Evolutionary conservation across 2,113 vertebrate species (phyloP).

Genomic region (Edolisoma coerulescens): DNA sequence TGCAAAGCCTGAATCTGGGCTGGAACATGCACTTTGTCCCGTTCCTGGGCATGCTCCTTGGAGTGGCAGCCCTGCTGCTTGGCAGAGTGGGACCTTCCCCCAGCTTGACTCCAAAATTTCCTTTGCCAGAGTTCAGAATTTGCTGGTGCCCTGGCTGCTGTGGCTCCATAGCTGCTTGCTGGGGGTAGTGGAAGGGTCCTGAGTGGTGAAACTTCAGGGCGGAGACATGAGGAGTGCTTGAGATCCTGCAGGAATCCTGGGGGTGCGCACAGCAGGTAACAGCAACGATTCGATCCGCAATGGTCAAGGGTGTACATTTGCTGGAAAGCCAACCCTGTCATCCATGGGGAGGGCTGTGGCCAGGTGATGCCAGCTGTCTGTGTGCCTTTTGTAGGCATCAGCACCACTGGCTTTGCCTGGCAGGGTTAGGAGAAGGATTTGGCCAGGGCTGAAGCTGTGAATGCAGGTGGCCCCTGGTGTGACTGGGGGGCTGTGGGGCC

Average conservation of each 20-base stretch:
- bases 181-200: neutral
- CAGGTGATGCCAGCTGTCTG: accelerated
- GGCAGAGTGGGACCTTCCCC: neutral
- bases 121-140: neutral
- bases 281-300: accelerated
- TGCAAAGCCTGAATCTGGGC: neutral
- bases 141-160: neutral
- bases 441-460: neutral
- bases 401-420: neutral
- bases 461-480: accelerated
- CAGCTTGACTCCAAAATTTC: neutral
- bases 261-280: neutral
- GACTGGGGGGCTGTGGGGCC: neutral
- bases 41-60: accelerated
- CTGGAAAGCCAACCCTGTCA: neutral
- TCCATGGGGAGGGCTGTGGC: neutral
- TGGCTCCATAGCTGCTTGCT: neutral
- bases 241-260: neutral
- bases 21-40: neutral
- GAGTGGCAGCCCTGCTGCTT: neutral
- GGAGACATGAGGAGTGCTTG: neutral
- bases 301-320: accelerated
- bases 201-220: neutral
- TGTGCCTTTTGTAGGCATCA: neutral
- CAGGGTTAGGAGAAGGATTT: neutral